phyloP scores from a whole-genome alignment of 2,797 vertebrate genomes.

The Limosa lapponica region DNA sequence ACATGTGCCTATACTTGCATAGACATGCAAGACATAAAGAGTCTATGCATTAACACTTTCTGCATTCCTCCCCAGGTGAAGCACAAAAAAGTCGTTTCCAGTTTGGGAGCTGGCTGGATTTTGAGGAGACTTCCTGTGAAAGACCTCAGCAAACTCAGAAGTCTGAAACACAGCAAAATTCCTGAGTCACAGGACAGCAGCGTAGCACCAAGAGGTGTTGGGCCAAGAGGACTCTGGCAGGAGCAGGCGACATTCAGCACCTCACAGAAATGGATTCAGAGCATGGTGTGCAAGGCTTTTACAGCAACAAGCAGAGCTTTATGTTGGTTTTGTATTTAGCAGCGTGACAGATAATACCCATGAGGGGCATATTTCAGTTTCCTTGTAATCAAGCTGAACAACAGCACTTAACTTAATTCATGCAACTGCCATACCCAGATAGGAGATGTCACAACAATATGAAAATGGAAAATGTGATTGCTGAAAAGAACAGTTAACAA shows the following conservation, averaged over 20 bases:
- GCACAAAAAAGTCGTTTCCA: not conserved
- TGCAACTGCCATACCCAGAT: slow-evolving; percentile 22
- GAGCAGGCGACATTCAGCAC: not conserved
- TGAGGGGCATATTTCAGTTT: slow-evolving; percentile 35
- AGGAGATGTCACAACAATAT: slow-evolving; percentile 48
- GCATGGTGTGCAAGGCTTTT: not conserved
- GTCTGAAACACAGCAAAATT: not conserved
- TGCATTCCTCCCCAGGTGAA: not conserved
- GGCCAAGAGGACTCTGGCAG: not conserved
- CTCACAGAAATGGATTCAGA: not conserved
- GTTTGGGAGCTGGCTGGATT: not conserved
- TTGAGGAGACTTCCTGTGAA: not conserved
- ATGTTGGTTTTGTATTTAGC: not conserved
- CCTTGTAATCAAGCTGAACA: slow-evolving; percentile 59
- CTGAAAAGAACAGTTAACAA: not conserved
- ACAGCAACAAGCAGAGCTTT: not conserved
- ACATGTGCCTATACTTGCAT: not conserved
- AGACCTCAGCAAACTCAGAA: not conserved
- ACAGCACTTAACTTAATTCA: slow-evolving; percentile 65
- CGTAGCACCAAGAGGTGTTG: not conserved
- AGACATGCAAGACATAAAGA: too few species aligned
- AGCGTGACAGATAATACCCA: not conserved
- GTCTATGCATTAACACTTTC: not conserved
- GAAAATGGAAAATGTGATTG: slow-evolving; percentile 24
- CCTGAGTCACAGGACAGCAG: not conserved